Percentiles rank a stretch among this genome's conserved stretches.
These are phyloP conservation scores for Diarsia dahlii DNA, from an alignment of 2,888 invertebrate species.

Conservation along the genomic window DNA sequence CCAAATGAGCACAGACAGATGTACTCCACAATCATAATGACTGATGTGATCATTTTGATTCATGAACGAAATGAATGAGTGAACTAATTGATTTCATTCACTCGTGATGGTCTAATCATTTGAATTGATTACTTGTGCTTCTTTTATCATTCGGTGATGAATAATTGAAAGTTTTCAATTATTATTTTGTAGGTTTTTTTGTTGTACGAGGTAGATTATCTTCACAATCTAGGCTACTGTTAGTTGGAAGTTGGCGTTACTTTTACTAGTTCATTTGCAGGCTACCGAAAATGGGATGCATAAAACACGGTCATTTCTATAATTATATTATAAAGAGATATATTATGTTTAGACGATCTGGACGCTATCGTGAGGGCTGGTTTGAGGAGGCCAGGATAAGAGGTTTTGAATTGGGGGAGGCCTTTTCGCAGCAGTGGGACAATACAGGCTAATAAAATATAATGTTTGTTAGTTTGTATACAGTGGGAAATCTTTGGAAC, in stretches of 20 bases:
- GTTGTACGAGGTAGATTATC: not conserved
- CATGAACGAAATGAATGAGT: conserved; percentile 55
- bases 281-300: not conserved
- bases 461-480: no score
- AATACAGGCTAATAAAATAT: no score
- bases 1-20: conserved; percentile 31
- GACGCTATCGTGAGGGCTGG: no score
- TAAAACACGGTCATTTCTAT: not conserved
- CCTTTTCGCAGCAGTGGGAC: no score
- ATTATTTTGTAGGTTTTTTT: not conserved
- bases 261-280: not conserved
- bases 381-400: no score
- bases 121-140: conserved; percentile 58
- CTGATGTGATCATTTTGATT: conserved; percentile 56
- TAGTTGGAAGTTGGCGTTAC: not conserved
- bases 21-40: conserved; percentile 43
- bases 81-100: conserved; percentile 62
- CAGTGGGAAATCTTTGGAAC: no score
- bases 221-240: not conserved
- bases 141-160: conserved; percentile 37
- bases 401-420: no score
- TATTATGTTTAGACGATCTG: no score
- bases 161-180: conserved; percentile 40
- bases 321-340: no score
- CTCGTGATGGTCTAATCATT: conserved; percentile 57